phyloP scores from a whole-genome alignment of 2,888 invertebrate genomes.

The Drosophila barbarae region DNA sequence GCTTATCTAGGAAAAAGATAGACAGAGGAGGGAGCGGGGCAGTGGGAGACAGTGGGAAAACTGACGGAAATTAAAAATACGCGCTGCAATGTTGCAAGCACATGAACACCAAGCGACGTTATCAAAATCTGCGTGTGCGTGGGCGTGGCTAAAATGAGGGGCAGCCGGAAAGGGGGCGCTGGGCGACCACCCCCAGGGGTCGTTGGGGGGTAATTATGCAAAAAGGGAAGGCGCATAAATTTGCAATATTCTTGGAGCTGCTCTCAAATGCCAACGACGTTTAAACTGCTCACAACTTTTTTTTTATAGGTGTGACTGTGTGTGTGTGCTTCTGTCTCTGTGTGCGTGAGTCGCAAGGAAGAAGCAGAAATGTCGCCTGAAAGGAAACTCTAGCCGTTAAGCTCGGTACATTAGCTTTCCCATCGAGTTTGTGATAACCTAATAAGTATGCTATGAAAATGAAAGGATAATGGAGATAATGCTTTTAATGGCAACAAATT shows the following conservation, averaged over 20 bases:
- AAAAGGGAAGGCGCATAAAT: constrained; percentile 73
- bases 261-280: constrained; percentile 73
- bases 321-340: constrained; percentile 2
- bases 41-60: constrained; percentile 41
- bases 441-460: neutral
- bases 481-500: neutral
- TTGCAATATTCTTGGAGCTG: constrained; percentile 67
- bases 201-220: constrained; percentile 71
- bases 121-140: constrained; percentile 64
- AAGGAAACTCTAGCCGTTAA: constrained; percentile 1
- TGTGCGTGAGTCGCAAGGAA: constrained; percentile 14
- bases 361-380: constrained; percentile 49
- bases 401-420: constrained; percentile 1
- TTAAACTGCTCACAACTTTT: constrained; percentile 70
- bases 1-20: constrained; percentile 64
- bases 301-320: constrained; percentile 37
- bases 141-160: constrained; percentile 19
- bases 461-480: neutral
- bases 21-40: neutral
- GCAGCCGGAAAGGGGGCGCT: neutral
- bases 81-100: constrained; percentile 73
- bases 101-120: constrained; percentile 56
- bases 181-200: constrained; percentile 18
- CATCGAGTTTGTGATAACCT: constrained; percentile 8
- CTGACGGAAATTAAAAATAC: constrained; percentile 74